Base-by-base conservation (phyloP, 1,140 invertebrate species). In the Metopolophium dirhodum region DNA sequence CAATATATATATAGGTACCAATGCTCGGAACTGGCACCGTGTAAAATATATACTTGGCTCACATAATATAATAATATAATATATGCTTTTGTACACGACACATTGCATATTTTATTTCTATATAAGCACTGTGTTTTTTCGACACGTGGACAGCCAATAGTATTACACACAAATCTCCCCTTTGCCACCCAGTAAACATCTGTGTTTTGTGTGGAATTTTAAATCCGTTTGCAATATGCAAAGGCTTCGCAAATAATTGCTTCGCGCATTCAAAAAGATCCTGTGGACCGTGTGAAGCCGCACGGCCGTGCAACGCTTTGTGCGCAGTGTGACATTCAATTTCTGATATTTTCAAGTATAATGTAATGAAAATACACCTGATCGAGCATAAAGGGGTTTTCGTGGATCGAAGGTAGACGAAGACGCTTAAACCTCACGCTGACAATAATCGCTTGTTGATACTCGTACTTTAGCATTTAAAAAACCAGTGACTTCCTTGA, bases 311-410 rank as follows among this genome's bases (percentile, higher is more conserved):
- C 93, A 77, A 49, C 20, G 86, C 90, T 87, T 87, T 85, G 49
- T 57, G 57, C n/a, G n/a, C 30, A 18, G 49, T 26, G 86, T 30
- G 54, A 54, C 91, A 93, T 93, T 89, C 77, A 47, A 90, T 85
- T 49, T 82, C 51, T 93, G 51, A 54, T 93, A 91, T 93, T 90
- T 94, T 94, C 54, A 41, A 94, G 94, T 93, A 93, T 93, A 86
- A 93, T 85, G 49, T 86, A 54, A 83, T 49, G 49, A 86, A 93
- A 93, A 45, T 57, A 93, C 91, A 93, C 91, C 91, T 86, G 82
- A 93, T 54, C 51, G 91, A 83, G 68, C 91, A 45, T 41, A 41
- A 93, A 86, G 49, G 82, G 91, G 47, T 82, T 93, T 93, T 83
- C 35, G 82, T 37, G 47, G 77, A 51, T 85, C 22, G 45, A 22